Evolutionary conservation across 2,888 invertebrate genomes (phyloP), one percentile per base, ranked within the genome.

Genomic region (Thereva unica): DNA sequence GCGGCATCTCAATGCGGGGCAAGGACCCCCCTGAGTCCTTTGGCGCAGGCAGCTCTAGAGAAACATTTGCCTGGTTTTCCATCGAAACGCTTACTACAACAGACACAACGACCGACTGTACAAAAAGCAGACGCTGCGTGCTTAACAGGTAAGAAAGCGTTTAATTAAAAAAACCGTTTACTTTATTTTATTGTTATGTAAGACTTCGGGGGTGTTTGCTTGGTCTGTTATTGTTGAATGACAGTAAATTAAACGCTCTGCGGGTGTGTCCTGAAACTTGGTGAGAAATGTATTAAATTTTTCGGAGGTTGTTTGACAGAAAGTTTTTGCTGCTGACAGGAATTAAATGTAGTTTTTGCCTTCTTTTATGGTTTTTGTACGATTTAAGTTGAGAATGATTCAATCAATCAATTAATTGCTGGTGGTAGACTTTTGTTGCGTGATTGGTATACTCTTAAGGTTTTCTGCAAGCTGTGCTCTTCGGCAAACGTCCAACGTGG

Each of bases 41-140:
- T 79, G 67, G 80, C 80, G 64, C 81, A 79, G 75, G 80, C 80
- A 71, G 79, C 80, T 68, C 74, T 80, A 71, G 79, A 77, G 71
- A 80, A 81, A 72, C 81, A 80, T 74, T 73, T 80, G 70, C 80
- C 80, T 63, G 77, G 77, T 70, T 73, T 80, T 67, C 75, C 78
- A 67, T 68, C 78, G 44, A 77, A 76, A 67, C 76, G 79, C 69
- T 74, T 78, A 45, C 71, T 75, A 66, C 72, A 73, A 70, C 68
- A 71, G 54, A 68, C 72, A 69, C 72, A 73, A 73, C 74, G 70
- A 53, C 44, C 67, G 50, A 73, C 73, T 73, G 73, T 76, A 69
- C 69, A 71, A 68, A 71, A 78, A 68, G 72, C 73, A 64, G 81
- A 81, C 73, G 80, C 74, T 41, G 76, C 77, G 70, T 81, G 80